phyloP scores from a whole-genome alignment of 2,797 vertebrate species.

The Toxotes lorentzi region DNA sequence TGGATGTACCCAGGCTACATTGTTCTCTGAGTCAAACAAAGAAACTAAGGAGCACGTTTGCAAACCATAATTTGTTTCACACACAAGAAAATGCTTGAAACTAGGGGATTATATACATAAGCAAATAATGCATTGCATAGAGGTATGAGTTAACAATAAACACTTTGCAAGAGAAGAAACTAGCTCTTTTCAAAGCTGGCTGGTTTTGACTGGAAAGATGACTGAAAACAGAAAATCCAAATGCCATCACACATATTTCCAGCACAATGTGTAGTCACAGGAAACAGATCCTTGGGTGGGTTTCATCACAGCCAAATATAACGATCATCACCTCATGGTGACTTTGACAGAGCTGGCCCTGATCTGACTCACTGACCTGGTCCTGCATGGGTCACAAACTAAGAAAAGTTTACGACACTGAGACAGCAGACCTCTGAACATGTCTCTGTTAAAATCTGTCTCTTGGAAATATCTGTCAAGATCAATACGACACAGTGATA shows the following conservation, averaged over 20 bases:
- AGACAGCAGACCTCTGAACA: constrained; percentile 87
- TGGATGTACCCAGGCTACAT: constrained; percentile 78
- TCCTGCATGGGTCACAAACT: constrained; percentile 92
- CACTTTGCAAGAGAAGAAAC: neutral
- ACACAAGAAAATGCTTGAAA: constrained; percentile 43
- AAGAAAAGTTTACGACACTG: constrained; percentile 87
- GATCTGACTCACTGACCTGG: constrained; percentile 83
- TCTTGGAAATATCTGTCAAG: constrained; percentile 60
- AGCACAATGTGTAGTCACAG: constrained; percentile 29
- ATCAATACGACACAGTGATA: constrained; percentile 61
- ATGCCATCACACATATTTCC: constrained; percentile 20
- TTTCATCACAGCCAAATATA: constrained; percentile 61
- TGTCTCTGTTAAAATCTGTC: constrained; percentile 88
- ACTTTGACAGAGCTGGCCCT: constrained; percentile 73
- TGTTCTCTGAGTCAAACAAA: constrained; percentile 67
- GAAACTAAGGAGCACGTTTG: constrained; percentile 61
- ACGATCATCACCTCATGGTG: constrained; percentile 57
- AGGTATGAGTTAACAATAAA: constrained; percentile 42
- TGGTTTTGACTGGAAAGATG: constrained; percentile 12
- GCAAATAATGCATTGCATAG: constrained; percentile 37
- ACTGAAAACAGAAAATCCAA: constrained; percentile 36
- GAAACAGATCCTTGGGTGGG: constrained; percentile 50
- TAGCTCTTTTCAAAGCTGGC: constrained; percentile 21
- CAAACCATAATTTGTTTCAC: constrained; percentile 59
- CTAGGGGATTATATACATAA: constrained; percentile 20